Base-by-base conservation (phyloP, 2,888 invertebrate species). In the Scotopteryx bipunctaria region DNA sequence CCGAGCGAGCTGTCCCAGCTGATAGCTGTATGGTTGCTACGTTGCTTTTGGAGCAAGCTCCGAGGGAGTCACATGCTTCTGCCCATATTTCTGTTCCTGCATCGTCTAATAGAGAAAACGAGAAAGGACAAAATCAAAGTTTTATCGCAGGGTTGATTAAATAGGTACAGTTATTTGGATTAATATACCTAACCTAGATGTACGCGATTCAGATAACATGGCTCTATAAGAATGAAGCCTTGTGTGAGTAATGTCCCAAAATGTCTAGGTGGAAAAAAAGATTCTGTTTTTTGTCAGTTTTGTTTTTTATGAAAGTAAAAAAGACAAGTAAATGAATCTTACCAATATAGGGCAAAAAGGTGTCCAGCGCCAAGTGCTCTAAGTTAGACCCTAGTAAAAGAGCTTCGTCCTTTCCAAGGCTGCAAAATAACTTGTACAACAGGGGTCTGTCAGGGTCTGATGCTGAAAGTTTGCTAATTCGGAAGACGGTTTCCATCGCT, bases 401-500 rank as follows among this genome's bases (percentile, higher is more conserved):
- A 0, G 68, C 53, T 4, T 71, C 68, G 21, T 77, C 68, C 5
- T 43, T 42, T 3, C 64, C 67, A 5, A 78, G 47, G 3, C 58
- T 58, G 47, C 77, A 78, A 52, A 67, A 76, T 64, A 83, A 81
- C 0, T 70, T 61, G 55, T 81, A 83, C 1, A 57, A 64, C 0
- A 83, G 46, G 0, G 79, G 82, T 2, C 48, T 57, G 51, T 73
- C 66, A 0, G 55, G 25, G 37, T 83, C 79, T 5, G 53, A 19
- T 2, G 68, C 70, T 0, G 75, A 63, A 0, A 51, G 46, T 3
- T 73, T 78, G 40, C 79, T 80, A 19, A 83, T 56, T 0, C 81
- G 76, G 50, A 79, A 83, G 5, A 79, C 23, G 0, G 83, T 80
- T 42, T 82, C 79, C 63, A 85, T 57, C 0, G 83, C 81, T 4